A percentile compares a stretch with the other conserved stretches of the same genome.
Evolutionary conservation across 2,888 invertebrate species (phyloP).

Genomic region (Chrysolina americana): DNA sequence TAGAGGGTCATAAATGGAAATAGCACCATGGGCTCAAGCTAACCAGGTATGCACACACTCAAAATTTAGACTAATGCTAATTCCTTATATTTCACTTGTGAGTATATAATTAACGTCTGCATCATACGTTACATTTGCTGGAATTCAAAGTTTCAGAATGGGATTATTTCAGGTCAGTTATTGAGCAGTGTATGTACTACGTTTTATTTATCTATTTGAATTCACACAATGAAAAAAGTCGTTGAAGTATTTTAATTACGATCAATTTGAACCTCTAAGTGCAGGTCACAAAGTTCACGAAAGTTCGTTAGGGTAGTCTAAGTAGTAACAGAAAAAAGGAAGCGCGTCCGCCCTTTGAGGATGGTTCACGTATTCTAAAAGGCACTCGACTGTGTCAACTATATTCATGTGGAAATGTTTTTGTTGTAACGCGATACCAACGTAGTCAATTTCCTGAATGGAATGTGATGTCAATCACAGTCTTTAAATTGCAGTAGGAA

Average conservation of each 20-base stretch:
- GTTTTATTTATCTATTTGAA: background rate
- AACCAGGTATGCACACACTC: no score
- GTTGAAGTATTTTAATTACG: slow-evolving; percentile 3
- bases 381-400: slow-evolving; percentile 40
- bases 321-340: slow-evolving; percentile 48
- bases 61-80: no score
- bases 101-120: no score
- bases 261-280: background rate
- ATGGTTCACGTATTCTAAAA: slow-evolving; percentile 37
- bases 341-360: slow-evolving; percentile 50
- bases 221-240: background rate
- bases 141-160: no score
- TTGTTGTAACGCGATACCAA: slow-evolving; percentile 5
- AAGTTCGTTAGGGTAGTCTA: slow-evolving; percentile 19
- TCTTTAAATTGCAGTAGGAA: background rate
- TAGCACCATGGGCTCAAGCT: no score
- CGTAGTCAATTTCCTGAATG: slow-evolving; percentile 10
- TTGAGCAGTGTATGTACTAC: background rate
- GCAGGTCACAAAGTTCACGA: background rate
- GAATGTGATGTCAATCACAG: slow-evolving; percentile 6
- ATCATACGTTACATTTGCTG: no score
- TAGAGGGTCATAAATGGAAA: no score
- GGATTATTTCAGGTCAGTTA: no score
- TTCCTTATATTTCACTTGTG: no score
- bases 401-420: slow-evolving; percentile 35